These are phyloP conservation scores for Zaprionus lachaisei DNA, from an alignment of 1,140 invertebrate species.

Conservation along the genomic window DNA sequence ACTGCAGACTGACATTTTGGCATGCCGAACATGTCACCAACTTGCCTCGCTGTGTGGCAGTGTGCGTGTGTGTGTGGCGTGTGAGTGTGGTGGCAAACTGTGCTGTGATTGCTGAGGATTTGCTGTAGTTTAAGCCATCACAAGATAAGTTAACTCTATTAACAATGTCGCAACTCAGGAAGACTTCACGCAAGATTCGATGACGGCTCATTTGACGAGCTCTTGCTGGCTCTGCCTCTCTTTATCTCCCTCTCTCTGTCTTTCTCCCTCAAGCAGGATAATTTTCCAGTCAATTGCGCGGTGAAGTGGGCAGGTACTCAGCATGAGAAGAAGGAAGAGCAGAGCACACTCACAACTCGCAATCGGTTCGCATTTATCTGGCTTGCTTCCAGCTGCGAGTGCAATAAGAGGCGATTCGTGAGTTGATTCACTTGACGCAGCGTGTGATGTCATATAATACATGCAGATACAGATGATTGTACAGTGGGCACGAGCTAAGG, in stretches of 20 bases:
- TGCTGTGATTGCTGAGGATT: slow-evolving; percentile 22
- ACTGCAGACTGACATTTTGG: slow-evolving; percentile 56
- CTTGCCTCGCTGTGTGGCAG: background rate
- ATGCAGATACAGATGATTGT: background rate
- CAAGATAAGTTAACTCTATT: slow-evolving; percentile 61
- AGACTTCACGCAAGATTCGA: slow-evolving; percentile 7
- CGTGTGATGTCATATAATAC: background rate
- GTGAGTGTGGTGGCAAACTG: background rate
- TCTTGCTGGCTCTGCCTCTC: background rate
- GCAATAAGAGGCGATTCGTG: background rate
- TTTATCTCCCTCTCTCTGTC: background rate
- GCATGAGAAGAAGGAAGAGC: background rate
- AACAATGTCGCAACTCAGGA: slow-evolving; percentile 30
- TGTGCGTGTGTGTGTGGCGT: background rate
- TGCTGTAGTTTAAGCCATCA: slow-evolving; percentile 31
- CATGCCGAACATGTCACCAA: slow-evolving; percentile 71
- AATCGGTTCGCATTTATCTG: slow-evolving; percentile 4
- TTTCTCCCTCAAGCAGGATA: background rate
- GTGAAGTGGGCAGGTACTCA: background rate
- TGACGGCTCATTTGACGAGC: background rate
- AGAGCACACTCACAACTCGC: background rate
- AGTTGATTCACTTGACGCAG: background rate
- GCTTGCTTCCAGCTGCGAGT: slow-evolving; percentile 1
- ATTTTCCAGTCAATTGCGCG: slow-evolving; percentile 5
- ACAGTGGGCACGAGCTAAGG: background rate